phyloP scores from a whole-genome alignment of 2,113 vertebrate genomes.

The Pitta sordida region DNA sequence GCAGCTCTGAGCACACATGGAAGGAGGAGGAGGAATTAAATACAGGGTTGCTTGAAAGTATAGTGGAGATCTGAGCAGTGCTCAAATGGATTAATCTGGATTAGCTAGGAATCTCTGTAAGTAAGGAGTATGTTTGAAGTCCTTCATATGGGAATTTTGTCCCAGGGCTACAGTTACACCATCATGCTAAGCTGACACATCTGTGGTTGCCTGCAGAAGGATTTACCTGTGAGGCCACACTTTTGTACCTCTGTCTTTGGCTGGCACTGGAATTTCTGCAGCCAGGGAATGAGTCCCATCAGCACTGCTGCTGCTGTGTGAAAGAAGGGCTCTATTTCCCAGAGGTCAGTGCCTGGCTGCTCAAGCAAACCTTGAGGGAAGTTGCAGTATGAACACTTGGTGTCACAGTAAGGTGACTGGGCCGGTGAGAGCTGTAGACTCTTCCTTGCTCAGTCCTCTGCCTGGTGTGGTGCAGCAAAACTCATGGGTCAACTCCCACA shows the following conservation, averaged over 20 bases:
- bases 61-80: background rate
- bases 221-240: accelerated
- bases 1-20: accelerated
- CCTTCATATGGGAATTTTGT: background rate
- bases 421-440: background rate
- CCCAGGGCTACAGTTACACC: background rate
- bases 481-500: background rate
- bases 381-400: accelerated
- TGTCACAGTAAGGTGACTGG: accelerated
- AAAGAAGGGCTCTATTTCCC: background rate
- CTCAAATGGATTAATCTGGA: background rate
- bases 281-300: accelerated
- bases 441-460: background rate
- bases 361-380: accelerated
- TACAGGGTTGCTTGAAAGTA: background rate
- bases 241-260: background rate
- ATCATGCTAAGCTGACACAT: background rate
- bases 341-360: background rate
- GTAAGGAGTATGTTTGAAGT: background rate
- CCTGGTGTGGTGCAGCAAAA: accelerated
- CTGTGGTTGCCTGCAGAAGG: background rate
- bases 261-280: background rate
- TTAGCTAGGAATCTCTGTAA: background rate
- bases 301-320: background rate
- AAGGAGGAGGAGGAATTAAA: background rate